Percentiles rank a stretch among this genome's conserved stretches.
Conservation (phyloP, 1,140 invertebrate species). For the Heliothis virescens region DNA sequence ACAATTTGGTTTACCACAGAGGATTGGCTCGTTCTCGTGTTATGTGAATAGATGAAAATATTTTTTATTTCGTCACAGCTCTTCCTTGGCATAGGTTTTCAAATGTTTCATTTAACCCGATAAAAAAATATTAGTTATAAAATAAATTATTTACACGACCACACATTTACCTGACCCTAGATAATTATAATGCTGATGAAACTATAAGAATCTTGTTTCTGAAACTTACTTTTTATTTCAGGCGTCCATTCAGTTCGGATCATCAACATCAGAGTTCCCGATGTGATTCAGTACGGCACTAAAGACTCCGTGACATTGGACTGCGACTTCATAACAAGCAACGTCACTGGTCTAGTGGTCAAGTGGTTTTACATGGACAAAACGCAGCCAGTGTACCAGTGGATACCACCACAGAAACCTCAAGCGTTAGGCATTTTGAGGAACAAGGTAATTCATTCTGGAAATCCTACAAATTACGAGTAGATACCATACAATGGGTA, state of each 20-base stretch:
- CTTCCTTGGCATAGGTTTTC: too few species aligned
- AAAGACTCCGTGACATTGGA: conserved; percentile 89
- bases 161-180: too few species aligned
- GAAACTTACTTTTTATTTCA: conserved; percentile 56
- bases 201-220: not conserved
- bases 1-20: not conserved
- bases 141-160: too few species aligned
- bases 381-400: conserved; percentile 91
- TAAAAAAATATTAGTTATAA: too few species aligned
- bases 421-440: conserved; percentile 88
- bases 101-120: not conserved
- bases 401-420: conserved; percentile 90
- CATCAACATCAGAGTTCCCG: conserved; percentile 89
- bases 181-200: too few species aligned
- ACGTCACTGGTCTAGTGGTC: conserved; percentile 89
- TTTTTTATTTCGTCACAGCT: too few species aligned
- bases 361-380: conserved; percentile 92
- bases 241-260: conserved; percentile 87
- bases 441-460: conserved; percentile 78
- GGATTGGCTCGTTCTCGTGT: not conserved
- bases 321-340: conserved; percentile 90
- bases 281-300: conserved; percentile 88
- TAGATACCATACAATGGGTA: too few species aligned
- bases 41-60: not conserved
- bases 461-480: too few species aligned